Conservation (phyloP, 2,797 vertebrate genomes). For the Sitta carolinensis region DNA sequence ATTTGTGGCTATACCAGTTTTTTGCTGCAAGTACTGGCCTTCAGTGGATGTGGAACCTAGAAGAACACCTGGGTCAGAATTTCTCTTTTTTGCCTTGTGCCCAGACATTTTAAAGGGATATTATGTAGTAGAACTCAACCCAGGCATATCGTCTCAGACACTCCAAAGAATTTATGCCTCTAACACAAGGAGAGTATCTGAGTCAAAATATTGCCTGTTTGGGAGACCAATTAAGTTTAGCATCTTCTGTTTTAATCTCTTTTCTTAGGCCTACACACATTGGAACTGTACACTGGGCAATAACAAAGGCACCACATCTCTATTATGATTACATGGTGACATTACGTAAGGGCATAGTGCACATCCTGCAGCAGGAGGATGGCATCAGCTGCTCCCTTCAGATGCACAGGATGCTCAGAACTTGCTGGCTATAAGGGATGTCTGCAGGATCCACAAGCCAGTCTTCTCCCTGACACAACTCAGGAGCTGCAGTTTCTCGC, state of each 20-base stretch:
- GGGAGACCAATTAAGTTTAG: neutral
- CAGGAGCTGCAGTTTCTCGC: neutral
- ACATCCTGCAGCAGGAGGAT: neutral
- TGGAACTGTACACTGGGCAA: neutral
- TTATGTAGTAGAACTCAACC: neutral
- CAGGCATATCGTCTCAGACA: neutral
- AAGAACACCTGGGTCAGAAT: neutral
- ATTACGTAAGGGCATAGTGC: rapidly evolving
- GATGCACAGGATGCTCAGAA: neutral
- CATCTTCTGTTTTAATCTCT: neutral
- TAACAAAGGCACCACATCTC: neutral
- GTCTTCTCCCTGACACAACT: neutral
- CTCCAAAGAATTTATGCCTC: neutral
- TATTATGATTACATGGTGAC: rapidly evolving
- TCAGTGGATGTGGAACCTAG: neutral
- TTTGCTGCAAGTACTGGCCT: neutral
- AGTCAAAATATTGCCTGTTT: neutral
- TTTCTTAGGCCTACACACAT: neutral
- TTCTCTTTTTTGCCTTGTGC: neutral
- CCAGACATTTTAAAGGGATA: neutral
- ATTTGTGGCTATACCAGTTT: neutral
- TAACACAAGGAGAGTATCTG: neutral
- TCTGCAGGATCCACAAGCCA: neutral
- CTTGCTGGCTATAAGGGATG: neutral
- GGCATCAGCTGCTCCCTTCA: neutral